Evolutionary conservation across 2,888 invertebrate genomes (phyloP).

Genomic region (Hemistola chrysoprasaria): DNA sequence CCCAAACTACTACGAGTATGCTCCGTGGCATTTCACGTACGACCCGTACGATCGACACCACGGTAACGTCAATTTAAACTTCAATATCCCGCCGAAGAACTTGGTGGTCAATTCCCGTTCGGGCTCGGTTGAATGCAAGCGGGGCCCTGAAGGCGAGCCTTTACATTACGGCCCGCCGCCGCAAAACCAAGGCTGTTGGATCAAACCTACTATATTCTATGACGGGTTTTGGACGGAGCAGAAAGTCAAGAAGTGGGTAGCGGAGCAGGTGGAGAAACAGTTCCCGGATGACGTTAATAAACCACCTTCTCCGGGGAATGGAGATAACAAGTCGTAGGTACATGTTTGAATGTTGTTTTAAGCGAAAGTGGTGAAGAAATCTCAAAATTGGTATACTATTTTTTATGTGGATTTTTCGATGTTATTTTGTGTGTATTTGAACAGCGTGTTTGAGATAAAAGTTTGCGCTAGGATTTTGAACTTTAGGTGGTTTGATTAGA

Average conservation of each 20-base stretch:
- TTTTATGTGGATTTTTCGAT: constrained; percentile 21
- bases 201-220: constrained; percentile 77
- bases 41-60: constrained; percentile 62
- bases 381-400: constrained; percentile 22
- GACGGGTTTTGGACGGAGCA: constrained; percentile 81
- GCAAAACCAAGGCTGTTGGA: constrained; percentile 68
- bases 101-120: constrained; percentile 60
- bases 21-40: constrained; percentile 72
- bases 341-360: constrained; percentile 2
- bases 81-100: constrained; percentile 70
- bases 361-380: constrained; percentile 9
- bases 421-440: constrained; percentile 13
- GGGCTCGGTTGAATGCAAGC: constrained; percentile 50
- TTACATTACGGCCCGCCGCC: constrained; percentile 47
- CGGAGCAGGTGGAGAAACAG: constrained; percentile 76
- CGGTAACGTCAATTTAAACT: constrained; percentile 69
- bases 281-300: constrained; percentile 58
- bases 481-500: neutral
- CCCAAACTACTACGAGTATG: constrained; percentile 68
- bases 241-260: constrained; percentile 78
- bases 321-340: constrained; percentile 11
- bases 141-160: constrained; percentile 46
- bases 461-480: neutral
- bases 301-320: constrained; percentile 18
- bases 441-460: constrained; percentile 2